Evolutionary conservation across 1,140 invertebrate species (phyloP).

Genomic region (Drosophila melanogaster): DNA sequence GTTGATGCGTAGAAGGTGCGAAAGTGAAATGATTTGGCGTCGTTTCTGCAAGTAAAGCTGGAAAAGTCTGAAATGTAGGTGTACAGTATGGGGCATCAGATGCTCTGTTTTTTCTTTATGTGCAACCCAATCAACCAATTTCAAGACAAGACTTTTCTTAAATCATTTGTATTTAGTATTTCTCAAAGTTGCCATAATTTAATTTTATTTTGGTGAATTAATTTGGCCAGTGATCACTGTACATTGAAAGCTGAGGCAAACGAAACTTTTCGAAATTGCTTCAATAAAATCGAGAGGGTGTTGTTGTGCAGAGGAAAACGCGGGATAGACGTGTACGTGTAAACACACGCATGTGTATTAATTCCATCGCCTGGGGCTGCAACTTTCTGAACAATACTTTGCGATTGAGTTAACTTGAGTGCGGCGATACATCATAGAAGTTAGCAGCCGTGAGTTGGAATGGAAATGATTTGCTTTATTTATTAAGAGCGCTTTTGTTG

Average conservation of each 20-base stretch:
- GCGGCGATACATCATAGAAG: conserved; percentile 7
- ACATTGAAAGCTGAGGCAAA: conserved; percentile 38
- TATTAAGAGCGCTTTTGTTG: background rate
- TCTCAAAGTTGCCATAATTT: background rate
- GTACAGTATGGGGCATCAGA: conserved; percentile 18
- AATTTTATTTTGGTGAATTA: background rate
- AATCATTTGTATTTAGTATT: too few relatives aligned
- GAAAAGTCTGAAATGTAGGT: conserved; percentile 2
- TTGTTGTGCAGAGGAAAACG: background rate
- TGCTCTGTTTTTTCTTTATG: background rate
- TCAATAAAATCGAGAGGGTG: conserved; percentile 9
- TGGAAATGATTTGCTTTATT: background rate
- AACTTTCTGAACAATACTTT: conserved; percentile 24
- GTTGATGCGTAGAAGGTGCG: conserved; percentile 76
- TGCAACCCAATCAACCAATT: background rate
- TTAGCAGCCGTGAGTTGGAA: background rate
- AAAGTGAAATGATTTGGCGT: conserved; percentile 72
- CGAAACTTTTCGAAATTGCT: conserved; percentile 47
- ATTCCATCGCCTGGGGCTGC: conserved; percentile 12
- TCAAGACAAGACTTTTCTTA: too few relatives aligned
- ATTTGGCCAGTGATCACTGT: conserved; percentile 4
- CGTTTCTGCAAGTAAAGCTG: conserved; percentile 11
- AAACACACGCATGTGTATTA: background rate
- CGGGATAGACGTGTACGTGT: background rate
- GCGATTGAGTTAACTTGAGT: conserved; percentile 21